phyloP scores from a whole-genome alignment of 2,888 invertebrate species.

The Drosophila kokeensis region DNA sequence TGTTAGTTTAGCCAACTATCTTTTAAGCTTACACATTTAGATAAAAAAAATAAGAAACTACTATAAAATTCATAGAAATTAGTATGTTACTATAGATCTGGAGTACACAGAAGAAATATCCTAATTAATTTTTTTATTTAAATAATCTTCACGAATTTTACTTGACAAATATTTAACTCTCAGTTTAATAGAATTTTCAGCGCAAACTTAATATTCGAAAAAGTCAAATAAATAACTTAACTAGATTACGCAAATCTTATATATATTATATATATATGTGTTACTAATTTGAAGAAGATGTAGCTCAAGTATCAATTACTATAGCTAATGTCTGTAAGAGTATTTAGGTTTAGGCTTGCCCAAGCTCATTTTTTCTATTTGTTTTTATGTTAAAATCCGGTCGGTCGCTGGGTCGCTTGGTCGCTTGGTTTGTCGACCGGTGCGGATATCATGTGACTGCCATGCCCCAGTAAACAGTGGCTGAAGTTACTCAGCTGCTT shows the following conservation, averaged over 20 bases:
- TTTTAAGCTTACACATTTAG: neutral
- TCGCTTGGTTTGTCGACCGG: slow-evolving; percentile 21
- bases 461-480: slow-evolving; percentile 54
- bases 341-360: neutral
- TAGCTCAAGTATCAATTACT: neutral
- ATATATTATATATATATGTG: too few relatives aligned
- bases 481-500: slow-evolving; percentile 33
- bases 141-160: neutral
- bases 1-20: neutral
- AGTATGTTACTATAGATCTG: neutral
- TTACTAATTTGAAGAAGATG: neutral
- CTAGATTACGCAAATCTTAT: neutral
- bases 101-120: neutral
- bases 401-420: slow-evolving; percentile 30
- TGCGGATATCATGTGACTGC: slow-evolving; percentile 65
- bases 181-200: neutral
- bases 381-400: slow-evolving; percentile 66
- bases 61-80: neutral
- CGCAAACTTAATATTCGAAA: neutral
- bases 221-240: neutral
- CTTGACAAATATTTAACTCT: neutral
- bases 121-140: neutral
- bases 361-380: neutral
- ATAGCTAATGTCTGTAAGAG: neutral
- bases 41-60: neutral